Evolutionary conservation across 2,797 vertebrate species (phyloP).

Genomic region (Tapirus indicus): DNA sequence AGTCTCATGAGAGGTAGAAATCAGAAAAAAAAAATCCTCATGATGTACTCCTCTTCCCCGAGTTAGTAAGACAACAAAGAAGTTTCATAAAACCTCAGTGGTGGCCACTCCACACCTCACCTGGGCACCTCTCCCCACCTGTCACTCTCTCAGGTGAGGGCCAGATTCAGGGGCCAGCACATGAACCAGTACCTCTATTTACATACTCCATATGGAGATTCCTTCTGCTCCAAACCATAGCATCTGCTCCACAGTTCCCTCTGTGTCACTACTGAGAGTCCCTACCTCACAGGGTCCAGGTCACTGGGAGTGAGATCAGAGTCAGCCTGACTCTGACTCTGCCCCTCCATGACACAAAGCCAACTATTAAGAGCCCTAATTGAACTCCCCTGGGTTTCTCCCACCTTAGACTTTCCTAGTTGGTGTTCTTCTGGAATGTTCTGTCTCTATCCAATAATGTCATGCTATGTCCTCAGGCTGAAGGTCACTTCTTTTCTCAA

Average conservation of each 20-base stretch:
- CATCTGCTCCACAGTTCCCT: neutral
- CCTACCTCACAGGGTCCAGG: neutral
- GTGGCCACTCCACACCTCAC: neutral
- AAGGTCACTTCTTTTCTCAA: neutral
- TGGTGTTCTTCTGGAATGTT: neutral
- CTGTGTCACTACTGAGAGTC: neutral
- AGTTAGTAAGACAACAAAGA: neutral
- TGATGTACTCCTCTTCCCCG: neutral
- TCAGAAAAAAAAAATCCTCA: no score
- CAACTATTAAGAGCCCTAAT: neutral
- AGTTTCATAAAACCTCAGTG: neutral
- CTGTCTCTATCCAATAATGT: neutral
- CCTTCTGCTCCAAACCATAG: neutral
- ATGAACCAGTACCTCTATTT: neutral
- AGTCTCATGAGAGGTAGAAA: neutral
- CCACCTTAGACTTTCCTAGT: neutral
- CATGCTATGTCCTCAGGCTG: neutral
- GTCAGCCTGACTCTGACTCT: neutral
- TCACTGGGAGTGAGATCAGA: neutral
- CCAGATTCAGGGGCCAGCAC: neutral
- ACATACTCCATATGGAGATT: neutral
- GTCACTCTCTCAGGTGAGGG: neutral
- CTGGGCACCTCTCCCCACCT: neutral
- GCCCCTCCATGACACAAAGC: neutral
- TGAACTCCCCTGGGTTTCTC: neutral